Percentiles rank a stretch among this genome's conserved stretches.
phyloP scores from a whole-genome alignment of 37 sponge, comb jelly and placozoan genomes.

The Aplysina aerophoba region DNA sequence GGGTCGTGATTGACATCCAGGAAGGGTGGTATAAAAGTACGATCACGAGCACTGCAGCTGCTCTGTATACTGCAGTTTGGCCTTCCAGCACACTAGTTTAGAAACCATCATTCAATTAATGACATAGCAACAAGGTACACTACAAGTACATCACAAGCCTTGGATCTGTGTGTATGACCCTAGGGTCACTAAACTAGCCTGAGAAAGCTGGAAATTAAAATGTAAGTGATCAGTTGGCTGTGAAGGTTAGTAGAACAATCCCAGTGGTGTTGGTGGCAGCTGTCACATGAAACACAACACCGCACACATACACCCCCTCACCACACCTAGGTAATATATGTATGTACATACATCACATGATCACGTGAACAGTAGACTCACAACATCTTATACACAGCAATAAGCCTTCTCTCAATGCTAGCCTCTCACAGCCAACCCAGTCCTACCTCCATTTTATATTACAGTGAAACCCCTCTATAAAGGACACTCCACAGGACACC shows the following conservation, averaged over 20 bases:
- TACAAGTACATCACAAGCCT: background rate
- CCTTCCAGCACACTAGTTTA: too few relatives aligned
- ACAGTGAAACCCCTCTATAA: too few relatives aligned
- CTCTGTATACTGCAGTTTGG: too few relatives aligned
- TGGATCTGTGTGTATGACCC: background rate
- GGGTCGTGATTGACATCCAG: too few relatives aligned
- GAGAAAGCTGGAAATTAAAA: background rate
- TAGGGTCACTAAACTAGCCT: background rate
- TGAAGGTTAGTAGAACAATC: background rate
- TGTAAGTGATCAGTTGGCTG: background rate
- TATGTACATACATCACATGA: background rate
- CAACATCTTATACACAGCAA: too few relatives aligned
- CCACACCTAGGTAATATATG: background rate
- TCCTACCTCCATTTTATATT: too few relatives aligned
- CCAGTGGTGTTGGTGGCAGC: background rate
- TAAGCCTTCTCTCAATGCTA: too few relatives aligned
- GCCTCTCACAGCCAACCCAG: too few relatives aligned
- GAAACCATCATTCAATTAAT: too few relatives aligned
- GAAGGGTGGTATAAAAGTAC: too few relatives aligned
- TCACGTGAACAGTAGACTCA: background rate
- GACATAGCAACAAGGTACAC: background rate
- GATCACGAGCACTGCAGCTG: too few relatives aligned
- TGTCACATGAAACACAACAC: background rate
- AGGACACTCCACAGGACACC: too few relatives aligned
- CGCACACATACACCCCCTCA: constrained; percentile 16